Evolutionary conservation across 1,140 invertebrate genomes (phyloP), one percentile per base, ranked within the genome.

Genomic region (Trachelipus rathkii): DNA sequence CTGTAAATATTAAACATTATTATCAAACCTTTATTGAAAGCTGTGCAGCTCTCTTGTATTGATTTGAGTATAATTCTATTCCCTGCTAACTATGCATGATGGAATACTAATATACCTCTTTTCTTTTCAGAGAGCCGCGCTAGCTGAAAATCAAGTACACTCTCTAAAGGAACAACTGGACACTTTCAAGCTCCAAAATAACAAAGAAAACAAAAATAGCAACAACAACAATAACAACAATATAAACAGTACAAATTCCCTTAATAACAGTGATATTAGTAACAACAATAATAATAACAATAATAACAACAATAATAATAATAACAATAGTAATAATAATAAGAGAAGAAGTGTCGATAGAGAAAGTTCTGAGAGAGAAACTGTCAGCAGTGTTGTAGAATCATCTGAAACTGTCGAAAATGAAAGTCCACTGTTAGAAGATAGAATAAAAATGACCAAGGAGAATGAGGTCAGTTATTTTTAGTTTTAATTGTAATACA

Each of bases 211-310:
- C 44, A 60, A 68, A 11, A 75, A 33, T 44, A 75, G 67, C 21
- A 75, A 75, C n/a, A 75, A 75, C 21, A 75, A 24, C 13, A 75
- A 75, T 21, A 66, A 75, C 24, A 75, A 75, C 21, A 75, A 75
- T 68, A 66, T 45, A 23, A 75, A 67, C 43, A 75, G 68, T 68
- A 72, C 9, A 9, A 72, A 72, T 19, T 10, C 10, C 15, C 1
- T 15, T 15, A 71, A 44, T 44, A 71, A 71, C 21, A 66, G 60
- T 23, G 60, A 66, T 66, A 66, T 23, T n/a, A 66, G 11, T 43
- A 71, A 71, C 69, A 50, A 73, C 72, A 73, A 73, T 33, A 23
- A 66, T 19, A 66, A 43, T 44, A 73, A 73, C 45, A 73, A 53
- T 43, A 23, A 66, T 19, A 66, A 43, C 53, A 73, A 73, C 45